Evolutionary conservation across 2,888 invertebrate genomes (phyloP).

Genomic region (Caenorhabditis becei): DNA sequence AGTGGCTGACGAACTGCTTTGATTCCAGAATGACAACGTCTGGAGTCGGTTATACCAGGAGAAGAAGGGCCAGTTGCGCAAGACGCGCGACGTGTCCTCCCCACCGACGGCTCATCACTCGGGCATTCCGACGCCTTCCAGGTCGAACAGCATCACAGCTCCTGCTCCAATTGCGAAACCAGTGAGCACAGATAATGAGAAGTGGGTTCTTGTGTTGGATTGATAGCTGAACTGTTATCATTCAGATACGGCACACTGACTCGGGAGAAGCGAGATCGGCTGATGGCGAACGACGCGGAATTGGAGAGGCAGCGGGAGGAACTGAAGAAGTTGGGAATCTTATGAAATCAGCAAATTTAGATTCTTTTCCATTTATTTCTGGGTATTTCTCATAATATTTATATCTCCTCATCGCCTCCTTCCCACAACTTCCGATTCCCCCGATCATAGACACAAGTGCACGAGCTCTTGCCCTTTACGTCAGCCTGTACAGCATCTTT

Average conservation of each 20-base stretch:
- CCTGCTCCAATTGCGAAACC: slow-evolving; percentile 8
- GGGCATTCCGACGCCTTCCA: slow-evolving; percentile 52
- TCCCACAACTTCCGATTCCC: slow-evolving; percentile 27
- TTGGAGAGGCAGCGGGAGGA: slow-evolving; percentile 72
- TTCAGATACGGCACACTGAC: slow-evolving; percentile 70
- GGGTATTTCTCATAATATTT: slow-evolving; percentile 31
- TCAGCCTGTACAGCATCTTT: slow-evolving; percentile 36
- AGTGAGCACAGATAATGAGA: slow-evolving; percentile 39
- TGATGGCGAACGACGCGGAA: slow-evolving; percentile 71
- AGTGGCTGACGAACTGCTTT: background rate
- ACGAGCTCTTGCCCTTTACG: slow-evolving; percentile 53
- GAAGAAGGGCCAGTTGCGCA: slow-evolving; percentile 69
- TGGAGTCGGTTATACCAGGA: slow-evolving; percentile 74
- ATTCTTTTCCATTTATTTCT: slow-evolving; percentile 12
- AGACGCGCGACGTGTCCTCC: slow-evolving; percentile 66
- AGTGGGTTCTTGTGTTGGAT: slow-evolving; percentile 6
- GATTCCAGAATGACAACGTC: slow-evolving; percentile 63
- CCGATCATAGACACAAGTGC: slow-evolving; percentile 61
- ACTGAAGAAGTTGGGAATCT: slow-evolving; percentile 68
- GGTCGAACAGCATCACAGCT: slow-evolving; percentile 9
- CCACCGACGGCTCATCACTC: slow-evolving; percentile 54
- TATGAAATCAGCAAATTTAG: slow-evolving; percentile 46
- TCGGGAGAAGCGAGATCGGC: slow-evolving; percentile 69
- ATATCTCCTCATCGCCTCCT: background rate
- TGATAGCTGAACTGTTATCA: background rate